These are phyloP conservation scores for Calliphora vomitoria DNA, from an alignment of 2,888 invertebrate species.

Conservation along the genomic window DNA sequence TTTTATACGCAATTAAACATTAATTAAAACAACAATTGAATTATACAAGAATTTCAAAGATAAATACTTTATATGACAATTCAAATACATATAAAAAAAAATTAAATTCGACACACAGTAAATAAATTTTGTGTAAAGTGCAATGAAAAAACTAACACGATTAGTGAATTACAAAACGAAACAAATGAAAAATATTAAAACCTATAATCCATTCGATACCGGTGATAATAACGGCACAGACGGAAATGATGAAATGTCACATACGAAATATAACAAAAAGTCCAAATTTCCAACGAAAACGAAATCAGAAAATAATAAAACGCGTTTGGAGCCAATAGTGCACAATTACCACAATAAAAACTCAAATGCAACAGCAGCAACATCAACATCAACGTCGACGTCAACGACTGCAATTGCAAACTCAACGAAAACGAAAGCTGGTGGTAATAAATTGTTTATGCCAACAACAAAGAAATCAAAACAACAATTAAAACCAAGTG, in stretches of 20 bases:
- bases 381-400: not conserved
- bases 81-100: not conserved
- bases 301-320: slow-evolving; percentile 42
- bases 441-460: slow-evolving; percentile 49
- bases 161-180: slow-evolving; percentile 78
- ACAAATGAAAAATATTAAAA: slow-evolving; percentile 75
- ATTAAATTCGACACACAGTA: not conserved
- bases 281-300: slow-evolving; percentile 50
- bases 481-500: slow-evolving; percentile 47
- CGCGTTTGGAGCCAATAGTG: slow-evolving; percentile 73
- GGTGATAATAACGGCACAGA: slow-evolving; percentile 70
- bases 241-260: slow-evolving; percentile 72
- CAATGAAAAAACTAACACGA: slow-evolving; percentile 80
- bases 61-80: not conserved
- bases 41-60: slow-evolving; percentile 37
- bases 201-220: slow-evolving; percentile 76
- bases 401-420: slow-evolving; percentile 12
- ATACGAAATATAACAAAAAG: slow-evolving; percentile 55
- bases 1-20: slow-evolving; percentile 45
- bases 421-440: slow-evolving; percentile 70
- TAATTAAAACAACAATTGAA: slow-evolving; percentile 43
- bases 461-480: slow-evolving; percentile 49
- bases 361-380: slow-evolving; percentile 8
- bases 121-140: slow-evolving; percentile 28
- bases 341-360: slow-evolving; percentile 78